Percentiles rank a stretch among this genome's conserved stretches.
Evolutionary conservation across 2,888 invertebrate genomes (phyloP).

Genomic region (Parnassius mnemosyne): DNA sequence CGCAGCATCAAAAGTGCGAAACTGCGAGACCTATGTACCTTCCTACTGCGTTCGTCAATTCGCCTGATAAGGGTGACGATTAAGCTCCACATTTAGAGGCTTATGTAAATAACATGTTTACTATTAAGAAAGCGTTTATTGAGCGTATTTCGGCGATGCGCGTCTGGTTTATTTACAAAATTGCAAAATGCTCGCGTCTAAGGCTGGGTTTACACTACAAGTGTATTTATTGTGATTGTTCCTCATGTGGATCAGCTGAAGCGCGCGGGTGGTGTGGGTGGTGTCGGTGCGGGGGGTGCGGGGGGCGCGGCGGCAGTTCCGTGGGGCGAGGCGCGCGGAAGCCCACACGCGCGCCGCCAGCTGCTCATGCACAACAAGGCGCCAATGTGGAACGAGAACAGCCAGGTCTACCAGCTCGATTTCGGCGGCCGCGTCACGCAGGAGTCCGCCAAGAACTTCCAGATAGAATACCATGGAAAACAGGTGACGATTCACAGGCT

Average conservation of each 20-base stretch:
- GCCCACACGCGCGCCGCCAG: conserved; percentile 80
- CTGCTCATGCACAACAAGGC: conserved; percentile 98
- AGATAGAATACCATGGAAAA: conserved; percentile 97
- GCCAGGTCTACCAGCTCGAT: conserved; percentile 99
- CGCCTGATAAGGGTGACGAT: too few species aligned
- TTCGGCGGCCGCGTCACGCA: conserved; percentile 99
- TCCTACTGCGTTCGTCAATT: too few species aligned
- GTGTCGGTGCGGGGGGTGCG: conserved; percentile 33
- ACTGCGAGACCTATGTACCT: too few species aligned
- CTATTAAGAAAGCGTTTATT: too few species aligned
- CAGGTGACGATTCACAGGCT: conserved; percentile 82
- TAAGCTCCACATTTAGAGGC: too few species aligned
- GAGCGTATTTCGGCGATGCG: too few species aligned
- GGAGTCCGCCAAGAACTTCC: conserved; percentile 99
- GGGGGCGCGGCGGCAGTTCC: conserved; percentile 66
- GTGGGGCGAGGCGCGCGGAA: conserved; percentile 30
- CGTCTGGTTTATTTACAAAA: too few species aligned
- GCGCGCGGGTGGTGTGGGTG: conserved; percentile 74
- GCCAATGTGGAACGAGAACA: conserved; percentile 99
- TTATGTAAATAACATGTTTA: too few species aligned
- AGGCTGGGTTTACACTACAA: too few species aligned
- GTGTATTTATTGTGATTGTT: too few species aligned
- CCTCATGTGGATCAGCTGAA: conserved; percentile 80
- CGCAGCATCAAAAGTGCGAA: too few species aligned
- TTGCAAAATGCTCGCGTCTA: too few species aligned